These are phyloP conservation scores for Paraescarpia echinospica DNA, from an alignment of 1,140 invertebrate species.

Conservation along the genomic window DNA sequence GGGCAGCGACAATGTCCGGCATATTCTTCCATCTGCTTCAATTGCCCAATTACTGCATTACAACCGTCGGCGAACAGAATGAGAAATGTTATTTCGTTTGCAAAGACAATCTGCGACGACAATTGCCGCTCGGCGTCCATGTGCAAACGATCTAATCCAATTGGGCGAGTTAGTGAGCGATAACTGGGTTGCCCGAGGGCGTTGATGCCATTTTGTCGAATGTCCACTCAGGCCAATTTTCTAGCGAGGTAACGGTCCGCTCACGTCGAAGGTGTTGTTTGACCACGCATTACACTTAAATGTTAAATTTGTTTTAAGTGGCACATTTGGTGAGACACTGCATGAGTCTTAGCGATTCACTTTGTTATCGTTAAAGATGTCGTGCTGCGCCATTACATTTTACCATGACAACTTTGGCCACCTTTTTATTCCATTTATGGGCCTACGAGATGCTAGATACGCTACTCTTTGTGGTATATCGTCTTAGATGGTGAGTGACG, in stretches of 20 bases:
- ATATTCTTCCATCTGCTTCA: not conserved
- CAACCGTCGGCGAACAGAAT: not conserved
- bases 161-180: not conserved
- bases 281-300: not conserved
- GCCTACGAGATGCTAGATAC: too few species aligned
- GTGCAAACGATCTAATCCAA: not conserved
- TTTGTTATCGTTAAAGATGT: too few species aligned
- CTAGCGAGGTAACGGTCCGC: too few species aligned
- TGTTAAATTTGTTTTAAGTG: too few species aligned
- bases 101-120: not conserved
- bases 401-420: too few species aligned
- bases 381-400: too few species aligned
- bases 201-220: not conserved
- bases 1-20: not conserved
- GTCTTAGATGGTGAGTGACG: too few species aligned
- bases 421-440: too few species aligned
- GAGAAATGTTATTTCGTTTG: constrained; percentile 1
- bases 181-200: not conserved
- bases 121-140: not conserved
- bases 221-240: not conserved
- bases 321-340: too few species aligned
- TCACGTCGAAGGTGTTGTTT: too few species aligned
- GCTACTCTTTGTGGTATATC: too few species aligned
- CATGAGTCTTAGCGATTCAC: too few species aligned
- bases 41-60: not conserved